Evolutionary conservation across 2,797 vertebrate genomes (phyloP), one percentile per base, ranked within the genome.

Genomic region (Gallinago solitaria): DNA sequence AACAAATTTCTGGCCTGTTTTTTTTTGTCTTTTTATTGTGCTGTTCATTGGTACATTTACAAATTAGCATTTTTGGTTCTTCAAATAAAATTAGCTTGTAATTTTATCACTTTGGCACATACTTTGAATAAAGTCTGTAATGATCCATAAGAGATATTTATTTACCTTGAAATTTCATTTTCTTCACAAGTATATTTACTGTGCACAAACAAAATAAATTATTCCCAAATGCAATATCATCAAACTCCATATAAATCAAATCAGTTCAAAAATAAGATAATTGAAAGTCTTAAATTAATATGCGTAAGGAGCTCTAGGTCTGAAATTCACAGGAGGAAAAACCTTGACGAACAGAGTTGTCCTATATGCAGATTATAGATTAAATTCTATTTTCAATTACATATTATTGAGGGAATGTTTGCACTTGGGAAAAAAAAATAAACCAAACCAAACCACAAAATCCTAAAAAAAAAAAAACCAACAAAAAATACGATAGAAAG

Each of bases 121-220:
- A 60, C 11, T 91, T 77, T 75, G 87, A 91, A 79, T 88, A 80
- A 90, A 81, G 28, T 67, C 69, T 41, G 30, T 71, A 89, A 69
- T 77, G 43, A 93, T 91, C 64, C 35, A 59, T 61, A 83, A 17
- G 56, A 91, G 51, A 89, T 90, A 90, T 73, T 74, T 75, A 96
- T 94, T 95, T 95, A 81, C 41, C 54, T 88, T 90, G 15, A 82
- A 83, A 90, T 94, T 87, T 78, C 54, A 76, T 94, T 94, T 95
- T 95, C 70, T 69, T 51, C 30, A 63, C 23, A 86, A 83, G 0
- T n/a, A 69, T 82, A 41, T 64, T 89, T 93, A 93, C 64, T 93
- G 33, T 60, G 71, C 8, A 19, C 50, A 74, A 90, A 64, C 60
- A 61, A 60, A n/a, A n/a, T 54, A 73, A 90, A 86, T 11, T 83